Evolutionary conservation across 2,888 invertebrate genomes (phyloP).

Genomic region (Aporophyla lueneburgensis): DNA sequence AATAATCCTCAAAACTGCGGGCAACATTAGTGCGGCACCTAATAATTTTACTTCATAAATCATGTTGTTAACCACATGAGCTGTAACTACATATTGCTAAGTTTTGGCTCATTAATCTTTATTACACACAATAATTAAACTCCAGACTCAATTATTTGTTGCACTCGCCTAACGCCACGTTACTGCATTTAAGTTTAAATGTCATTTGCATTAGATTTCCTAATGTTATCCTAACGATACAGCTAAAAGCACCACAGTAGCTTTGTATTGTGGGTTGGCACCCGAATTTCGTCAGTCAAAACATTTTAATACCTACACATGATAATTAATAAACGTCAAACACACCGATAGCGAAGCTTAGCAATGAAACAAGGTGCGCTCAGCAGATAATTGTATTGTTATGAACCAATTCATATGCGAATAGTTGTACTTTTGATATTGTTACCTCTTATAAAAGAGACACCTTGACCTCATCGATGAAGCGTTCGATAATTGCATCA

Average conservation of each 20-base stretch:
- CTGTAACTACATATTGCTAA: background rate
- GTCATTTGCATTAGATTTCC: constrained; percentile 67
- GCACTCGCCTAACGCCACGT: constrained; percentile 23
- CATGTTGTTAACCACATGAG: constrained; percentile 16
- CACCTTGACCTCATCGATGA: constrained; percentile 37
- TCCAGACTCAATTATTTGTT: constrained; percentile 38
- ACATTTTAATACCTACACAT: constrained; percentile 68
- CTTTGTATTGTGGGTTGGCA: constrained; percentile 66
- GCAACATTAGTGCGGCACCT: constrained; percentile 2
- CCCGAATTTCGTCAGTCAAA: constrained; percentile 72
- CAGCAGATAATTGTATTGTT: constrained; percentile 41
- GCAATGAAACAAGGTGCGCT: constrained; percentile 22
- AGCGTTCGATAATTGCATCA: background rate
- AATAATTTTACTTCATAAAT: constrained; percentile 25
- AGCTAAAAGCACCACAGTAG: constrained; percentile 57
- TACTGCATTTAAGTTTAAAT: constrained; percentile 59
- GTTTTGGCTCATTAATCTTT: constrained; percentile 44
- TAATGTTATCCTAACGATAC: constrained; percentile 63
- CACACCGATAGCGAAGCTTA: constrained; percentile 29
- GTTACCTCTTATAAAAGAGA: background rate
- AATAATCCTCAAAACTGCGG: constrained; percentile 2
- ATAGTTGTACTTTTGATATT: constrained; percentile 33
- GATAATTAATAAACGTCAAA: constrained; percentile 75
- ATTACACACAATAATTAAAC: constrained; percentile 38
- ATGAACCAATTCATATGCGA: constrained; percentile 16